Evolutionary conservation across 2,888 invertebrate species (phyloP), one percentile per base, ranked within the genome.

Genomic region (Agriopis aurantiaria): DNA sequence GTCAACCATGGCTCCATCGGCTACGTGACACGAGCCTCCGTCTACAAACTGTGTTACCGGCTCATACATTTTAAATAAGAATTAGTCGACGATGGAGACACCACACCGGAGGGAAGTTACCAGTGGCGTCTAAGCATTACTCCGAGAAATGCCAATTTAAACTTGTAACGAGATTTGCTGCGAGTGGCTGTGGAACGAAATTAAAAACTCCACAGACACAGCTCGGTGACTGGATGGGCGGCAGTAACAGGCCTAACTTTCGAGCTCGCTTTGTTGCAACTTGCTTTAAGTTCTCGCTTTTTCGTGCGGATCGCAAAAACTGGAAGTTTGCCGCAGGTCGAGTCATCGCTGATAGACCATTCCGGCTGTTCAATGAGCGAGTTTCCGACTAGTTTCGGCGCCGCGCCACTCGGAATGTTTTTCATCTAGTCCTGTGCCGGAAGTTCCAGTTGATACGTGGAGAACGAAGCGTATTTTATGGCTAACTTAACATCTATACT

Each of bases 131-230:
- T 89, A 89, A 88, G 91, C 89, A 90, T 92, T 91, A 91, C 91
- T 91, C 88, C 87, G 91, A 91, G 92, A 92, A 92, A 92, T 89
- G 92, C 91, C 93, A 93, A 93, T 93, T 93, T 93, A 93, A 93
- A 93, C 90, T 93, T 93, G 91, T 93, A 93, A 93, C 92, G 89
- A 93, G 92, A 91, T 92, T 92, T 90, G 88, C 90, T 87, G 89
- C 91, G 89, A 91, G 92, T 90, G 91, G 89, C 89, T 89, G 86
- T 82, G 88, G 88, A 92, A 92, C 91, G 87, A 91, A 93, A 93
- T 93, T 93, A 93, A 93, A 92, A 93, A 93, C 88, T 92, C 89
- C 75, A 82, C 88, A 80, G 87, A 72, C 71, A 72, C 72, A 84
- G 85, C 86, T 83, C 79, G 82, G 81, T 87, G 86, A 69, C 86